phyloP scores from a whole-genome alignment of 2,888 invertebrate genomes.

The Apamea crenata region DNA sequence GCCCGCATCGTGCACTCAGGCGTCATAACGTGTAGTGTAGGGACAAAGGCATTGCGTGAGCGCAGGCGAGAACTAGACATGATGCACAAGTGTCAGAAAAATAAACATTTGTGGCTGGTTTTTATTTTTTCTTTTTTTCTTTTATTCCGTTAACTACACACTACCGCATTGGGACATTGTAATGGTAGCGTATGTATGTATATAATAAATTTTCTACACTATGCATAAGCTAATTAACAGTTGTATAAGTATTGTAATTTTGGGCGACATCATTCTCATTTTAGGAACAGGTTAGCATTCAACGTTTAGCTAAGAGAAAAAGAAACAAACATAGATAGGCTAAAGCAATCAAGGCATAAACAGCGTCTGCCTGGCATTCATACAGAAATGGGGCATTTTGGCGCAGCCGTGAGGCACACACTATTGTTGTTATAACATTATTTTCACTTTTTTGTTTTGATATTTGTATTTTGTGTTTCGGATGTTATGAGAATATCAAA shows the following conservation, averaged over 20 bases:
- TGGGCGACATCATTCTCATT: neutral
- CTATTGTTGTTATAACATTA: neutral
- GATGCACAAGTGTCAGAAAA: neutral
- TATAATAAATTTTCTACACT: neutral
- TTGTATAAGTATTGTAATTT: neutral
- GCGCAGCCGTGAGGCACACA: neutral
- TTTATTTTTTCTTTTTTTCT: no score
- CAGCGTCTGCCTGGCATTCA: neutral
- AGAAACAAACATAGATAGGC: neutral
- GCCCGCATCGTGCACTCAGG: conserved; percentile 53
- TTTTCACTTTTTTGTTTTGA: neutral
- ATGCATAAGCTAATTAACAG: neutral
- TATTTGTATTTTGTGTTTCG: neutral
- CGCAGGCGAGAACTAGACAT: neutral
- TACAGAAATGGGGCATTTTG: neutral
- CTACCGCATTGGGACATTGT: no score
- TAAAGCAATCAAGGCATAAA: neutral
- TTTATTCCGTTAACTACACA: no score
- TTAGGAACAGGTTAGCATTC: neutral
- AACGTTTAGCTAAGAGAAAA: neutral
- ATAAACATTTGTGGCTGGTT: neutral
- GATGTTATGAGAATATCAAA: neutral
- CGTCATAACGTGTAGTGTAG: neutral
- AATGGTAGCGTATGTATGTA: no score
- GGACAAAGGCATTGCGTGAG: neutral